These are phyloP conservation scores for Campoletis raptor DNA, from an alignment of 2,888 invertebrate genomes.

Conservation along the genomic window DNA sequence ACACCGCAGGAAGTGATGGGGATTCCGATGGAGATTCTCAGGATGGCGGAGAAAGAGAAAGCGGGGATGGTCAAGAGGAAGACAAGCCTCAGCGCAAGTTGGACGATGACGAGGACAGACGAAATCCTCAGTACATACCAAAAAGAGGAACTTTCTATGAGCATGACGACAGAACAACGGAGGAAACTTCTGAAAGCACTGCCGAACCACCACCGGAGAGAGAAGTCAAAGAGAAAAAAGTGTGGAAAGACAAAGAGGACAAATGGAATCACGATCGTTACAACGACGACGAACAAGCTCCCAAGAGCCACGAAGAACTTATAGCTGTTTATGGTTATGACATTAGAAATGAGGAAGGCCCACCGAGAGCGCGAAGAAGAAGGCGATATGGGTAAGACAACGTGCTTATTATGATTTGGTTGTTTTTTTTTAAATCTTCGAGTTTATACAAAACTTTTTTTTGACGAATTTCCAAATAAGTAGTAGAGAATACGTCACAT, in stretches of 20 bases:
- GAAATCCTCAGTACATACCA: slow-evolving; percentile 99
- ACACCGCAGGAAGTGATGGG: slow-evolving; percentile 80
- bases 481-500: no score
- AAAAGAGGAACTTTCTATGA: slow-evolving; percentile 98
- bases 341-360: slow-evolving; percentile 96
- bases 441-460: neutral
- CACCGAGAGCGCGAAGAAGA: slow-evolving; percentile 94
- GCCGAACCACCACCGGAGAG: slow-evolving; percentile 78
- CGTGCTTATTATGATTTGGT: neutral
- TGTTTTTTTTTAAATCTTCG: neutral
- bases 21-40: slow-evolving; percentile 81
- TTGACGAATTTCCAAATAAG: no score
- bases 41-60: slow-evolving; percentile 81
- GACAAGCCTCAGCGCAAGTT: slow-evolving; percentile 90
- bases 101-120: slow-evolving; percentile 97
- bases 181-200: slow-evolving; percentile 84
- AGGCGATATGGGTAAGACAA: slow-evolving; percentile 92
- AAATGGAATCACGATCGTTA: slow-evolving; percentile 96
- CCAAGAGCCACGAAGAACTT: slow-evolving; percentile 94
- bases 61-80: slow-evolving; percentile 85
- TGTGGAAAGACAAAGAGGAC: slow-evolving; percentile 88
- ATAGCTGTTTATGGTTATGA: slow-evolving; percentile 96
- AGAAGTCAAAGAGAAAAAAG: slow-evolving; percentile 84
- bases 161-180: slow-evolving; percentile 95
- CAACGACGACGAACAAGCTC: slow-evolving; percentile 92